phyloP scores from a whole-genome alignment of 2,797 vertebrate genomes.

The Lagothrix lagotricha region DNA sequence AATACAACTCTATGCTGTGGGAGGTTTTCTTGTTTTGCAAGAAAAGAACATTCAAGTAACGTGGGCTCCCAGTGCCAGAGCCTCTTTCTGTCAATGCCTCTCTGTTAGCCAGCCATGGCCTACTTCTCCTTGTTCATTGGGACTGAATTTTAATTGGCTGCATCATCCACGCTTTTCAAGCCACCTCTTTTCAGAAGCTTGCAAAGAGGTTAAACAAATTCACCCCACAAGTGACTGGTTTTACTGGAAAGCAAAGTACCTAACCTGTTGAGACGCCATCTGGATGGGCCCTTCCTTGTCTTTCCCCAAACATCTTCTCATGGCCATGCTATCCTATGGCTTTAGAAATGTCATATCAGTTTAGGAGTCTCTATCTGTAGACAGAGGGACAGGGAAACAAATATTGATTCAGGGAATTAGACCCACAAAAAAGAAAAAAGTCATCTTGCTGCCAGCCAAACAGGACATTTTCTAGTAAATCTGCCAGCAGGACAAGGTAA shows the following conservation, averaged over 20 bases:
- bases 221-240: neutral
- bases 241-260: conserved; percentile 23
- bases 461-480: neutral
- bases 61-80: conserved; percentile 1
- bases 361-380: neutral
- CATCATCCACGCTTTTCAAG: neutral
- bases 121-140: conserved; percentile 59
- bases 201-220: conserved; percentile 4
- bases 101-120: conserved; percentile 72
- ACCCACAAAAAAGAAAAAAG: conserved; percentile 3
- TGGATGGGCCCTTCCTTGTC: neutral
- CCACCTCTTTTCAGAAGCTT: conserved; percentile 39
- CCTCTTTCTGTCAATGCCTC: conserved; percentile 42
- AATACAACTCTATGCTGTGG: neutral
- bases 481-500: conserved; percentile 66
- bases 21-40: conserved; percentile 15
- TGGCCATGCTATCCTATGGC: neutral
- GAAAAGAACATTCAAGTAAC: conserved; percentile 39
- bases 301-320: neutral
- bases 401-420: conserved; percentile 66
- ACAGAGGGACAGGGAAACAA: conserved; percentile 32
- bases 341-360: neutral
- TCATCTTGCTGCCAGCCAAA: conserved; percentile 53
- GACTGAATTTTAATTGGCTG: conserved; percentile 56
- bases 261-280: neutral